Conservation (phyloP, 2,797 vertebrate species). For the Cryptoblepharus egeriae region DNA sequence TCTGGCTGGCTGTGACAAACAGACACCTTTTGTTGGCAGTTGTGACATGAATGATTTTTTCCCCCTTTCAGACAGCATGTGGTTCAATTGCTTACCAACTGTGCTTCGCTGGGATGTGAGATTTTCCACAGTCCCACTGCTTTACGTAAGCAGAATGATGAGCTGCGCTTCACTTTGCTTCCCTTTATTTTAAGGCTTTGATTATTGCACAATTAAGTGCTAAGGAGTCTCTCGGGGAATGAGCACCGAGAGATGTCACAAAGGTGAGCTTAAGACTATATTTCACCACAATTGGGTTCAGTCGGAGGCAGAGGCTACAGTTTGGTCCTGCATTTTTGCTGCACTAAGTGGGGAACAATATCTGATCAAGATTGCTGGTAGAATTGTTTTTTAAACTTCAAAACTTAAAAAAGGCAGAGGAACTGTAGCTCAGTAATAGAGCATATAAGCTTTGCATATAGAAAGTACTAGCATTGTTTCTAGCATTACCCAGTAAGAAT, state of each 20-base stretch:
- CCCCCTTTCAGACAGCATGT: neutral
- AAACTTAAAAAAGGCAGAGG: too few species aligned
- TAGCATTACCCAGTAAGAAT: too few species aligned
- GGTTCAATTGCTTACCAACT: neutral
- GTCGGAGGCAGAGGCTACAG: neutral
- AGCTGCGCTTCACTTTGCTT: slow-evolving; percentile 2
- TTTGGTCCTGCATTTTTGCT: neutral
- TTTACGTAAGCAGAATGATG: slow-evolving; percentile 15
- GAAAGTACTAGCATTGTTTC: too few species aligned
- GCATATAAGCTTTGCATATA: too few species aligned
- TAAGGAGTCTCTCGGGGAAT: slow-evolving; percentile 37
- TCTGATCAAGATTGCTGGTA: neutral
- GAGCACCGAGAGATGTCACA: slow-evolving; percentile 11
- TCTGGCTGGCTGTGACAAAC: neutral
- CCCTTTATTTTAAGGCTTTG: slow-evolving; percentile 31
- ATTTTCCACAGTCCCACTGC: slow-evolving; percentile 19
- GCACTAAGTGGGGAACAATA: neutral
- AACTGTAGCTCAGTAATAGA: too few species aligned
- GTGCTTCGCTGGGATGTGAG: neutral
- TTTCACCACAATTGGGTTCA: neutral
- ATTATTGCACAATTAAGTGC: slow-evolving; percentile 31
- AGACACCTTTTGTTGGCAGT: slow-evolving; percentile 1
- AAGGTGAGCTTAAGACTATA: neutral
- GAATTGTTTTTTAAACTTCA: neutral
- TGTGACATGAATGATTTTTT: neutral